phyloP scores from a whole-genome alignment of 2,888 invertebrate genomes.

The Marasmarcha lunaedactyla region DNA sequence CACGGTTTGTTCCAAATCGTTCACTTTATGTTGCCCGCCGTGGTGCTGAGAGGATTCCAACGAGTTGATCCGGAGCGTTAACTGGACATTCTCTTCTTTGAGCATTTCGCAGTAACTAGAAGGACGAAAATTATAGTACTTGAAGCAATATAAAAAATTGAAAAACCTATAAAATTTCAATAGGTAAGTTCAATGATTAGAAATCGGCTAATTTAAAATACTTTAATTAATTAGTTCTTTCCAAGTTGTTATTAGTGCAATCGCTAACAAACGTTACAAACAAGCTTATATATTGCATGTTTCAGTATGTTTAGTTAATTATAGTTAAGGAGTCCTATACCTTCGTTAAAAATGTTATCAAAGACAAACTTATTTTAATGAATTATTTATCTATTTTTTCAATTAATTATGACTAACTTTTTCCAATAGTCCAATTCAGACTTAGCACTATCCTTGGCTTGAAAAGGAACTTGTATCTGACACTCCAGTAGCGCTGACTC shows the following conservation, averaged over 20 bases:
- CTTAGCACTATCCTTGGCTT: conserved; percentile 24
- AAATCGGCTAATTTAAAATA: no score
- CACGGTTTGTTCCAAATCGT: conserved; percentile 62
- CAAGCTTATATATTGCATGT: no score
- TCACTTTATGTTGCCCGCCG: conserved; percentile 39
- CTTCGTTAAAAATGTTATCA: no score
- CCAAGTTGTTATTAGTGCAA: no score
- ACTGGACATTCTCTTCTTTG: conserved; percentile 71
- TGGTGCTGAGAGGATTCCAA: conserved; percentile 33
- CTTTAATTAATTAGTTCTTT: no score
- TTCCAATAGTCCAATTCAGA: conserved; percentile 56
- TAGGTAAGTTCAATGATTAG: no score
- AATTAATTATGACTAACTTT: no score
- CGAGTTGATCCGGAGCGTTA: conserved; percentile 39
- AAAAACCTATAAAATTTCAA: neutral
- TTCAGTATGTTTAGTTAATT: no score
- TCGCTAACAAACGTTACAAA: no score
- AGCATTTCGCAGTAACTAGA: conserved; percentile 71
- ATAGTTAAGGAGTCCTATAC: no score
- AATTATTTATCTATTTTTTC: no score
- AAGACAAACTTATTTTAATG: no score
- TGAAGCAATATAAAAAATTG: neutral
- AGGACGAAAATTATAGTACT: conserved; percentile 5
- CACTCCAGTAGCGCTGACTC: conserved; percentile 54
- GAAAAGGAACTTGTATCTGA: conserved; percentile 42